Evolutionary conservation across 2,113 vertebrate genomes (phyloP).

Genomic region (Corythornis vintsioides): DNA sequence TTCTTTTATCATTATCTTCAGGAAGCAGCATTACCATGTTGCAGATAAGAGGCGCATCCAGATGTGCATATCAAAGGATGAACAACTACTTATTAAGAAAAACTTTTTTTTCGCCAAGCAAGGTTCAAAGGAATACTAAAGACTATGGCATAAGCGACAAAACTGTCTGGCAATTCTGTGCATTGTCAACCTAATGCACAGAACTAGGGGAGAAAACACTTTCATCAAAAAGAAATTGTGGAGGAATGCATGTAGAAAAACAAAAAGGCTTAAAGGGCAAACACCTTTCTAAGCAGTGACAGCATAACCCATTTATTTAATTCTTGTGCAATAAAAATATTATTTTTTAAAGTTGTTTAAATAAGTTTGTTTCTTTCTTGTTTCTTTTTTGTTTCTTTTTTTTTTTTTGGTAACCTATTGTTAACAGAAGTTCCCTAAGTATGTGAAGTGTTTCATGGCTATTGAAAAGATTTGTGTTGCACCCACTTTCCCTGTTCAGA

Average conservation of each 20-base stretch:
- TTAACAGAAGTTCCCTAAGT: neutral
- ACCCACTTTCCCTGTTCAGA: neutral
- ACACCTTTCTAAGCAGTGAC: neutral
- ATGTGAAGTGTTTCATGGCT: neutral
- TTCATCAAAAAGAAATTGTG: slow-evolving; percentile 13
- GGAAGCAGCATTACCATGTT: slow-evolving; percentile 79
- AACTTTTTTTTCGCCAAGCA: slow-evolving; percentile 70
- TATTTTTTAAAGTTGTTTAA: neutral
- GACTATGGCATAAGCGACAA: slow-evolving; percentile 76
- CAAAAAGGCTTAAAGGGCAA: neutral
- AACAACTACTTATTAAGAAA: slow-evolving; percentile 83
- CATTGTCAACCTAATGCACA: slow-evolving; percentile 72
- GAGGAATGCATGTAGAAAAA: neutral
- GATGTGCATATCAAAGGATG: slow-evolving; percentile 83
- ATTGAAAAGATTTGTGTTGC: neutral
- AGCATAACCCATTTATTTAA: neutral
- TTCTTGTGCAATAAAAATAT: neutral
- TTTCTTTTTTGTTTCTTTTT: too few species aligned
- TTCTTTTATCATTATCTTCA: slow-evolving; percentile 81
- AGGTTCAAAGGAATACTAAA: slow-evolving; percentile 80
- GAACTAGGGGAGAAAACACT: slow-evolving; percentile 5
- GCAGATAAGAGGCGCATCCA: slow-evolving; percentile 77
- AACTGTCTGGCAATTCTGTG: slow-evolving; percentile 81
- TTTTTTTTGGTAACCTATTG: neutral
- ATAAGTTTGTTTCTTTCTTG: rapidly evolving